Conservation (phyloP, 2,113 vertebrate species). For the Tetrao urogallus region DNA sequence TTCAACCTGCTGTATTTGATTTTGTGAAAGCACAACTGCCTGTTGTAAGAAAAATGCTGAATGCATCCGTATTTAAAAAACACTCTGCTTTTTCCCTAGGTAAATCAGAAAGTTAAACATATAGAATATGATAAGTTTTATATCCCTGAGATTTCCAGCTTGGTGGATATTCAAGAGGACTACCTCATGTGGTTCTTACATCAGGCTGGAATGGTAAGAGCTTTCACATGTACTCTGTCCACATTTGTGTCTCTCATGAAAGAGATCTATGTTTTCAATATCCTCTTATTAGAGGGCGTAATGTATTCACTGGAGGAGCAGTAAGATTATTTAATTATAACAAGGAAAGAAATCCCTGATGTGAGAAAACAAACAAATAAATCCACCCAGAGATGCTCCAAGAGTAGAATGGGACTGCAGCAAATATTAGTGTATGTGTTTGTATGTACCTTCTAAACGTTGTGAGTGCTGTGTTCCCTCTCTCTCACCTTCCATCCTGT, state of each 20-base stretch:
- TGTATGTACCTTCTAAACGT: not conserved
- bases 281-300: not conserved
- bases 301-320: not conserved
- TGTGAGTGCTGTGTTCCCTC: not conserved
- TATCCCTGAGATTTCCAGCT: conserved; percentile 92
- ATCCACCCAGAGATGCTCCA: not conserved
- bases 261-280: conserved; percentile 19
- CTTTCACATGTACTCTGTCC: not conserved
- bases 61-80: not conserved
- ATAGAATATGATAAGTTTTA: conserved; percentile 95
- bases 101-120: conserved; percentile 91
- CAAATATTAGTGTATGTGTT: not conserved
- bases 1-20: not conserved
- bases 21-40: not conserved
- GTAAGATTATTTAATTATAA: not conserved
- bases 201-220: conserved; percentile 92
- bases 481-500: not conserved
- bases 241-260: not conserved
- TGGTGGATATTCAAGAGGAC: conserved; percentile 98
- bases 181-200: conserved; percentile 98
- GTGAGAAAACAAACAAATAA: not conserved
- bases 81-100: conserved; percentile 74
- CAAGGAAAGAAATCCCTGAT: not conserved
- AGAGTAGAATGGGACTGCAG: not conserved
- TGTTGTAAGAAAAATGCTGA: not conserved